Conservation (phyloP, 2,113 vertebrate species). For the Chloroceryle aenea region DNA sequence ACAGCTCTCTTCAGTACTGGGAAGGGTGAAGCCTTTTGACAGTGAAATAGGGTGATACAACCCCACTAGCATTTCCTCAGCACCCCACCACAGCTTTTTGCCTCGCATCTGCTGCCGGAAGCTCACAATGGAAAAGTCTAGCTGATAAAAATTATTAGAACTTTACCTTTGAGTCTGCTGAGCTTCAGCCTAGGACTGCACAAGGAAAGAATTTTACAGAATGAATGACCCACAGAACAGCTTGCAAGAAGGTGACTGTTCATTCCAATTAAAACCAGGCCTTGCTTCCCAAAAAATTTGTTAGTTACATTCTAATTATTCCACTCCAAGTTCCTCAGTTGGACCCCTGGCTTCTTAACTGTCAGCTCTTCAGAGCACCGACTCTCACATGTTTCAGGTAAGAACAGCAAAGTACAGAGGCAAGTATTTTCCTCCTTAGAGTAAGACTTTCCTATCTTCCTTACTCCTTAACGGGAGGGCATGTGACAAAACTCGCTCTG, state of each 20-base stretch:
- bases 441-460: neutral
- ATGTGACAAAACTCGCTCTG: neutral
- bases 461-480: neutral
- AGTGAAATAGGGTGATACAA: neutral
- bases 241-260: neutral
- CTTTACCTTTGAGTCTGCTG: slow-evolving; percentile 15
- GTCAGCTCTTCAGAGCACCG: neutral
- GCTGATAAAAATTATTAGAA: neutral
- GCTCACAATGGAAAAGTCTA: neutral
- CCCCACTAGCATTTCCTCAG: neutral
- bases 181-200: slow-evolving; percentile 36
- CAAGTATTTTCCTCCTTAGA: neutral
- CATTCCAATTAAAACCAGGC: neutral
- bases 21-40: neutral
- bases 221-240: neutral
- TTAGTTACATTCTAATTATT: neutral
- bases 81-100: neutral
- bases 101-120: neutral
- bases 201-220: slow-evolving; percentile 31
- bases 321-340: neutral
- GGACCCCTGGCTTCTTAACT: neutral
- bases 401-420: neutral
- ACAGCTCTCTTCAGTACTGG: neutral
- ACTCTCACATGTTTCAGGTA: neutral
- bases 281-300: neutral